Percentiles rank a stretch among this genome's conserved stretches.
Evolutionary conservation across 2,113 vertebrate species (phyloP).

Genomic region (Notothenia coriiceps): DNA sequence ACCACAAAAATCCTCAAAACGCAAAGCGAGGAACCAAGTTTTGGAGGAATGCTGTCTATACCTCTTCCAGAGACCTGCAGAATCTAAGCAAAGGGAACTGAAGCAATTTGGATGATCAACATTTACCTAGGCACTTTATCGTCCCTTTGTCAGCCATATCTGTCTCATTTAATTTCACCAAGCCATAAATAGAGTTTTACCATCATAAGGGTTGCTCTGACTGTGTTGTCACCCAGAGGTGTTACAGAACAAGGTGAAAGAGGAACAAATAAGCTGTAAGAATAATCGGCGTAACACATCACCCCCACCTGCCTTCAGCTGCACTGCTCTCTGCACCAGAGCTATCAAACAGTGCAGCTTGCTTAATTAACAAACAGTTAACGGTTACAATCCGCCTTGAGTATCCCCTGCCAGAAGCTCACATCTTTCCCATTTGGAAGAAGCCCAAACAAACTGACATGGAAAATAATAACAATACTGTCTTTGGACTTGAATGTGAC

Average conservation of each 20-base stretch:
- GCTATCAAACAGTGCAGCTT: constrained; percentile 64
- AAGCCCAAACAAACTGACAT: constrained; percentile 18
- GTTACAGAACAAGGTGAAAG: constrained; percentile 31
- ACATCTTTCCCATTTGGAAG: constrained; percentile 45
- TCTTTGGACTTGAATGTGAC: constrained; percentile 26
- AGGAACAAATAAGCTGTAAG: constrained; percentile 18
- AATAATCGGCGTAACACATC: constrained; percentile 44
- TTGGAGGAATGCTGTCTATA: neutral
- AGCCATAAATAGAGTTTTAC: constrained; percentile 1
- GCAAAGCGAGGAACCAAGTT: neutral
- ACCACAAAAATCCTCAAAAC: neutral
- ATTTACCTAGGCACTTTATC: neutral
- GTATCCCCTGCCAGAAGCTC: constrained; percentile 49
- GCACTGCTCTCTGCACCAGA: constrained; percentile 33
- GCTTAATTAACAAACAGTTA: constrained; percentile 74
- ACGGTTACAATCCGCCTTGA: constrained; percentile 51
- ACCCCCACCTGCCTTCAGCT: constrained; percentile 35
- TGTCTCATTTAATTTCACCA: neutral
- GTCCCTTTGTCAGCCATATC: neutral
- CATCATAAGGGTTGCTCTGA: neutral
- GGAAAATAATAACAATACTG: constrained; percentile 47
- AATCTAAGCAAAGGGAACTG: neutral
- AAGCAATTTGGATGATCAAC: neutral
- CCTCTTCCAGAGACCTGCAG: neutral
- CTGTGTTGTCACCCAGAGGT: constrained; percentile 26